Percentiles rank a stretch among this genome's conserved stretches.
phyloP scores from a whole-genome alignment of 2,797 vertebrate genomes.

The Danio aesculapii region DNA sequence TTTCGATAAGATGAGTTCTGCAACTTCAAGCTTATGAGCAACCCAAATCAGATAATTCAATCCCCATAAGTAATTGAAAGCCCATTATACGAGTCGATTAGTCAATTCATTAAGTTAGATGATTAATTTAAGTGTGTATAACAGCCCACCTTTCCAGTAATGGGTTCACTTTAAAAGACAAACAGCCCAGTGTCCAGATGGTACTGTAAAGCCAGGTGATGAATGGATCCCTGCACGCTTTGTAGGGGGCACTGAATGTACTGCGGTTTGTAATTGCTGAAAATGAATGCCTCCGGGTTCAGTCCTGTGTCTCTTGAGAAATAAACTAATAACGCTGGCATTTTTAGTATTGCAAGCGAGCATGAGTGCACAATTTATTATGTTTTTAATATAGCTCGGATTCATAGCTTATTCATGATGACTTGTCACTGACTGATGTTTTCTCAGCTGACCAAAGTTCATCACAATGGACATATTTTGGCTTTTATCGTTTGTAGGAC shows the following conservation, averaged over 20 bases:
- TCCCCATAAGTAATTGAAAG: neutral
- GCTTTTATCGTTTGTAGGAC: neutral
- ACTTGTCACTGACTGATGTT: constrained; percentile 3
- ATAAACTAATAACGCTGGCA: constrained; percentile 18
- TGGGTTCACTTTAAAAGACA: constrained; percentile 33
- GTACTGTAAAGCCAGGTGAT: constrained; percentile 45
- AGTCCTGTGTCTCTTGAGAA: neutral
- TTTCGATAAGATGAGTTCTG: neutral
- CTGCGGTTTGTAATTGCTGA: constrained; percentile 51
- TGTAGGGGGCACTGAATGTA: constrained; percentile 35
- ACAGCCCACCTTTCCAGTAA: constrained; percentile 1
- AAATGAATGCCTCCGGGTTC: constrained; percentile 39
- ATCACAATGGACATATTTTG: neutral
- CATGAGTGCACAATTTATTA: neutral
- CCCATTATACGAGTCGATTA: neutral
- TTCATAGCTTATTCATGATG: constrained; percentile 18
- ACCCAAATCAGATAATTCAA: neutral
- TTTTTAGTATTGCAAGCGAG: neutral
- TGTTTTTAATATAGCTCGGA: neutral
- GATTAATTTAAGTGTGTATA: constrained; percentile 33
- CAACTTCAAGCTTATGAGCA: neutral
- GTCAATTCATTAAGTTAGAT: constrained; percentile 16
- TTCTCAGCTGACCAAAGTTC: neutral
- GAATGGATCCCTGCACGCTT: constrained; percentile 41
- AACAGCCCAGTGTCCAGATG: constrained; percentile 46